Base-by-base conservation (phyloP, 2,797 vertebrate genomes). In the Capromys pilorides region DNA sequence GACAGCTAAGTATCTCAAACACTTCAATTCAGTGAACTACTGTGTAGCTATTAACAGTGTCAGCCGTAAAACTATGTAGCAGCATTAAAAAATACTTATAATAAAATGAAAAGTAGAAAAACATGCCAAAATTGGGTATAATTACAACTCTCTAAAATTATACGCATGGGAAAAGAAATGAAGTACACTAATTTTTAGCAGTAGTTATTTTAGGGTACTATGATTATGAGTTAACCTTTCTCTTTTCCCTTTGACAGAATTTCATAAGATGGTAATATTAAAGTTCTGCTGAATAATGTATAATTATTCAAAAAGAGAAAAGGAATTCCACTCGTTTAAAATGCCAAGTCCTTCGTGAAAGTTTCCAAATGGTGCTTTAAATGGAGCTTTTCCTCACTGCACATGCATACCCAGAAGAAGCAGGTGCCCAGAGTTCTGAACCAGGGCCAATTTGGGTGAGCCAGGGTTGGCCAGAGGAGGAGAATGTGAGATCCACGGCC, bases 111-210 rank as follows among this genome's bases (percentile, higher is more conserved):
- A 95, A 92, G 41, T 77, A 31, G 82, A 59, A 88, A 96, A 88
- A 86, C 57, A 94, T 87, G n/a, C 69, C 92, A 83, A 88, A 96
- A 84, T 90, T 93, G 67, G 26, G 3, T 66, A 61, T 97, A 88
- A 95, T 94, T 94, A 94, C 45, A 95, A 83, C 62, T 73, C 41
- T 83, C 59, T 67, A 95, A 92, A 97, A 92, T 95, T 96, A 83
- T 85, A 94, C 59, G 41, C 26, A 51, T 49, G 79, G 64, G 59
- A 21, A 88, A 73, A 93, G 80, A 61, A 82, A 66, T 51, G 80
- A 71, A 84, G 64, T 64, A 64, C 12, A 89, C 9, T 84, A 33
- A 91, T 90, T 83, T 93, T 82, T 93, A 84, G 83, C 59, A 64
- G 49, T 75, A 36, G 88, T 86, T 96, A 96, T 95, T 95, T 95